These are phyloP conservation scores for Diplolepis rosae DNA, from an alignment of 2,888 invertebrate genomes.

Conservation along the genomic window DNA sequence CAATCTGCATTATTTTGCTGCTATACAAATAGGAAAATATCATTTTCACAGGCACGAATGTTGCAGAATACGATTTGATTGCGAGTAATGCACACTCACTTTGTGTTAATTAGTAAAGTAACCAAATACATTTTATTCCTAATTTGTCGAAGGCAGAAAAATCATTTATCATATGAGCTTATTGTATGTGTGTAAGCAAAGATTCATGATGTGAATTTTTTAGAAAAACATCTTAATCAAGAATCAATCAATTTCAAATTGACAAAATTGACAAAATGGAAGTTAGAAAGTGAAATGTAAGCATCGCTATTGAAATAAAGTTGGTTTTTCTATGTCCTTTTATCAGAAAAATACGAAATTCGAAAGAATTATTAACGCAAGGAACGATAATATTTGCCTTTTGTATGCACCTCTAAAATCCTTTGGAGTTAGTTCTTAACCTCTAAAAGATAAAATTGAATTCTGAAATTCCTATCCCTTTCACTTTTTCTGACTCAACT, in stretches of 20 bases:
- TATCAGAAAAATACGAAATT: conserved; percentile 1
- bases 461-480: background rate
- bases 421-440: background rate
- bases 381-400: conserved; percentile 4
- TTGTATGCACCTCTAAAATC: background rate
- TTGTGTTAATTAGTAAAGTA: background rate
- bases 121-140: background rate
- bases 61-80: background rate
- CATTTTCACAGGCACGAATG: background rate
- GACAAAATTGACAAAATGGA: background rate
- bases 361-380: conserved; percentile 11
- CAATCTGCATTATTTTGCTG: background rate
- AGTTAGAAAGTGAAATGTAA: background rate
- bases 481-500: background rate
- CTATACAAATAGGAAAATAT: background rate
- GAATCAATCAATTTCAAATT: background rate
- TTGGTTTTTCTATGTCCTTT: conserved; percentile 11
- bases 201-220: too few relatives aligned
- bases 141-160: too few relatives aligned
- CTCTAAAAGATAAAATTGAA: background rate
- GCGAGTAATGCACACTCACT: background rate
- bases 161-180: too few relatives aligned
- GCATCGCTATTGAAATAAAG: background rate
- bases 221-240: background rate
- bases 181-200: too few relatives aligned